phyloP scores from a whole-genome alignment of 2,888 invertebrate genomes.

The Phorcus lineatus region DNA sequence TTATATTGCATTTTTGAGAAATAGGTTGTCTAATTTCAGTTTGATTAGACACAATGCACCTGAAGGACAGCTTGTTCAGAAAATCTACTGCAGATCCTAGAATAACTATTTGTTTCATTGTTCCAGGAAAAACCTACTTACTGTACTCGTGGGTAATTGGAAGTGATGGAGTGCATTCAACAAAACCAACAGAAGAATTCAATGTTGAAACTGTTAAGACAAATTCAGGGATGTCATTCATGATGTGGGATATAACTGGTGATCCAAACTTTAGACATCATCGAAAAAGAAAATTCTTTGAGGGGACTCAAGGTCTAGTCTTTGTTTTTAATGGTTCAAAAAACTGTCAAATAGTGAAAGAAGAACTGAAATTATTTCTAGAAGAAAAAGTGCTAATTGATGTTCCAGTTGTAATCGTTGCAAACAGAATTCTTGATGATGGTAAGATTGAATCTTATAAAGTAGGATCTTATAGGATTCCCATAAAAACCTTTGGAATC shows the following conservation, averaged over 20 bases:
- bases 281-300: not conserved
- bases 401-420: not conserved
- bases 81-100: too few relatives aligned
- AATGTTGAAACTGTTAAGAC: conserved; percentile 15
- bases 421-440: not conserved
- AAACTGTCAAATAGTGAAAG: not conserved
- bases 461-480: too few relatives aligned
- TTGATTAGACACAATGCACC: too few relatives aligned
- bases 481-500: too few relatives aligned
- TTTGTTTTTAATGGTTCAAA: not conserved
- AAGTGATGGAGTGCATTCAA: not conserved
- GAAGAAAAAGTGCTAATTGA: not conserved
- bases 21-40: too few relatives aligned
- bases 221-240: conserved; percentile 1
- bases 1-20: too few relatives aligned
- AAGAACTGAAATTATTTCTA: not conserved
- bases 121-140: not conserved
- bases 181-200: conserved; percentile 14
- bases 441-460: not conserved
- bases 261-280: not conserved
- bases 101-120: too few relatives aligned
- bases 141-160: conserved; percentile 3
- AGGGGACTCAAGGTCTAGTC: not conserved
- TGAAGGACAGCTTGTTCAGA: too few relatives aligned
- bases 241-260: conserved; percentile 17